Base-by-base conservation (phyloP, 64 coral and sea anemone genomes). In the Stylophora pistillata region DNA sequence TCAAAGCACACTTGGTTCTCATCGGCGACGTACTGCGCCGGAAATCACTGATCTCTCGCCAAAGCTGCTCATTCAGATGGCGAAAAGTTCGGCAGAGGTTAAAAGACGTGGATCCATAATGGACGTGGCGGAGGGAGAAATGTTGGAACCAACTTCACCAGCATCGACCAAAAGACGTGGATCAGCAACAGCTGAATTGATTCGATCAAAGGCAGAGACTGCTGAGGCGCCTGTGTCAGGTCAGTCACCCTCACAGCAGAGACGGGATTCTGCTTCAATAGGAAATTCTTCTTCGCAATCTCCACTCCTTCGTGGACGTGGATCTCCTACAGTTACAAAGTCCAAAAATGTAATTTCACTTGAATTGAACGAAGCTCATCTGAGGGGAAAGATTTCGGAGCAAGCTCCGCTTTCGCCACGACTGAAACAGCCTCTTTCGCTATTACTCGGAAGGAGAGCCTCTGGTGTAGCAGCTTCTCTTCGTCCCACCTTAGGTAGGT, bases 31-130 rank as follows among this genome's bases (percentile, higher is more conserved):
- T n/a, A 53, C 80, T 13, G 80, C 62, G 3, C 80, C 80, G 21
- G 80, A 84, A 28, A 69, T 65, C 47, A 68, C 37, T 41, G 80
- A 84, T 9, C 30, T 84, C 32, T 70, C 80, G 25, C 80, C 80
- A 37, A 84, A 84, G 62, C 60, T 84, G 53, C 62, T 84, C 18
- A 84, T 84, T 84, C 80, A 84, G 61, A 13, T 84, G 31, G 80
- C 80, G 32, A 84, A 84, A 37, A 84, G 62, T 69, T 84, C 80
- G 15, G 31, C 33, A 15, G 80, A 84, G 9, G n/a, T 84, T 15
- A 84, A 54, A 9, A 84, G 80, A 69, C 62, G 37, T 28, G 31
- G 62, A 3, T 37, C 80, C 9, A 84, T 31, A 11, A 11, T 52
- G 13, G 62, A 84, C 12, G 23, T 23, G 16, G 21, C 59, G 30